Conservation (phyloP, 2,797 vertebrate species). For the Microchirus variegatus region DNA sequence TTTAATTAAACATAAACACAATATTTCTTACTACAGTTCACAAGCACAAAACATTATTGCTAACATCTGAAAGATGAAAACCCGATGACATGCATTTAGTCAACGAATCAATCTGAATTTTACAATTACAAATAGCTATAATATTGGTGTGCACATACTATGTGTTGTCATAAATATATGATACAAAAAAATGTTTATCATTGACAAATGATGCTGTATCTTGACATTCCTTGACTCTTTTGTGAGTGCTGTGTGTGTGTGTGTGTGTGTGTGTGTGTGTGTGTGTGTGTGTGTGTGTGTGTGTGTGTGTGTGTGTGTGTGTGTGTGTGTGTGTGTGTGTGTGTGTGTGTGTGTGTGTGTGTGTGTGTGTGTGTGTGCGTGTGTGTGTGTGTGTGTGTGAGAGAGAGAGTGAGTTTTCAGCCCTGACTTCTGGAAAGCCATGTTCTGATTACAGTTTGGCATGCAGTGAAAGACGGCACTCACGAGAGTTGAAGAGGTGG, state of each 20-base stretch:
- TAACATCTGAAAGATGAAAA: too few species aligned
- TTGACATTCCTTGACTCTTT: not conserved
- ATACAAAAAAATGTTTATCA: too few species aligned
- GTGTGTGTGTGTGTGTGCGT: not conserved
- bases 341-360: not conserved
- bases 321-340: not conserved
- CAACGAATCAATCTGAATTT: too few species aligned
- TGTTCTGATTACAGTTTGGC: slow-evolving; percentile 28
- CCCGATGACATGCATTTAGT: too few species aligned
- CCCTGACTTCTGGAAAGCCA: slow-evolving; percentile 14
- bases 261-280: not conserved
- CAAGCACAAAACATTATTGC: too few species aligned
- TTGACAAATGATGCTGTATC: not conserved
- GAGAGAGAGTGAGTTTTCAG: too few species aligned
- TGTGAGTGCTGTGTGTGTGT: not conserved
- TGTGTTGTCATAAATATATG: too few species aligned
- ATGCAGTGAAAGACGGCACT: slow-evolving; percentile 18
- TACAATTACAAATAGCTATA: too few species aligned
- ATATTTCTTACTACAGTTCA: too few species aligned
- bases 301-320: not conserved
- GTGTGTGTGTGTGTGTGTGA: slow-evolving; percentile 2
- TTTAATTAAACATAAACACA: too few species aligned
- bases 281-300: too few species aligned
- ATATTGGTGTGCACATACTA: too few species aligned
- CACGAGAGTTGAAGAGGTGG: slow-evolving; percentile 12